Conservation (phyloP, 2,888 invertebrate genomes). For the Eristalis intricaria region DNA sequence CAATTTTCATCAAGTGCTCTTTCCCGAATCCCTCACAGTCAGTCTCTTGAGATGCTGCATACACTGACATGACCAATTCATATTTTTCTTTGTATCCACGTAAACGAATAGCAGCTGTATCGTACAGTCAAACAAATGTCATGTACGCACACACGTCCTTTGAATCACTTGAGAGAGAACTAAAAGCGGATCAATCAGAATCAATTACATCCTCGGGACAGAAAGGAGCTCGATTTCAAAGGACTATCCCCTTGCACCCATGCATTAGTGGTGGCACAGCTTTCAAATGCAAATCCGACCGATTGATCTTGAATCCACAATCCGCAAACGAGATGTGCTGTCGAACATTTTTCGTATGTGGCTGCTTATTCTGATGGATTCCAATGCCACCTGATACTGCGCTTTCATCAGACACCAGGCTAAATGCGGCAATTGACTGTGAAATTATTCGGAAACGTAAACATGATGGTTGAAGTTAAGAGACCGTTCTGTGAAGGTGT, state of each 20-base stretch:
- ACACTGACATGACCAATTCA: slow-evolving; percentile 20
- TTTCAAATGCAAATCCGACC: background rate
- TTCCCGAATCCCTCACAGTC: background rate
- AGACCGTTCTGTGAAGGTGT: background rate
- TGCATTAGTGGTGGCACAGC: background rate
- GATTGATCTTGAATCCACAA: background rate
- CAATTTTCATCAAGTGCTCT: slow-evolving; percentile 29
- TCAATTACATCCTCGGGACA: slow-evolving; percentile 22
- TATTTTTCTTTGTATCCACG: background rate
- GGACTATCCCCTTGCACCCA: background rate
- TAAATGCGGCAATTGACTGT: background rate
- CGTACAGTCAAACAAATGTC: slow-evolving; percentile 11
- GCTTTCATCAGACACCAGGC: background rate
- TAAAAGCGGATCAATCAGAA: slow-evolving; percentile 38
- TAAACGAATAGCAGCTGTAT: slow-evolving; percentile 27
- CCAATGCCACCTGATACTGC: background rate
- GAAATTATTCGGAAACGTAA: background rate
- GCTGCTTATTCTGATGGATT: slow-evolving; percentile 17
- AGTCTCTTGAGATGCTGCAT: slow-evolving; percentile 13
- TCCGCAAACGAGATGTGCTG: background rate
- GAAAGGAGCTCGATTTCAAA: background rate
- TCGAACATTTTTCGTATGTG: background rate
- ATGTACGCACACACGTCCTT: background rate
- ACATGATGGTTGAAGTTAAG: background rate
- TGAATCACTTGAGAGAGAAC: slow-evolving; percentile 19